Percentiles rank a stretch among this genome's conserved stretches.
Evolutionary conservation across 2,797 vertebrate species (phyloP).

Genomic region (Heliangelus exortis): DNA sequence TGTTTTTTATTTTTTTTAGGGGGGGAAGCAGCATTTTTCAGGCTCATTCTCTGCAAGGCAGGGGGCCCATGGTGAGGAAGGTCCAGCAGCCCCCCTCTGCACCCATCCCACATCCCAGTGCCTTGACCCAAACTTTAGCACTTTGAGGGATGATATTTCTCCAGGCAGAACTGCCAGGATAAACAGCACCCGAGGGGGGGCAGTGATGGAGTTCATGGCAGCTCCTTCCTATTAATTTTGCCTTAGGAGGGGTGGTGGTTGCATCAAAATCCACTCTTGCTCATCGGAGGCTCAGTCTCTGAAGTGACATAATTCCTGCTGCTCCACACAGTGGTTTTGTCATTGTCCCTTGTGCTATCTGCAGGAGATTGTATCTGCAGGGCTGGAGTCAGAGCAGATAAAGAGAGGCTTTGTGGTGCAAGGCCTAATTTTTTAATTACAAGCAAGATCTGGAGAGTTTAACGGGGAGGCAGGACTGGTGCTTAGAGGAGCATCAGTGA

Average conservation of each 20-base stretch:
- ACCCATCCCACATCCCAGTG: accelerated
- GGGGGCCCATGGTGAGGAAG: accelerated
- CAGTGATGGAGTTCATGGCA: neutral
- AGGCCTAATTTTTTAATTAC: constrained; percentile 15
- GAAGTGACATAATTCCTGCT: neutral
- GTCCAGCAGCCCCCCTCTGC: accelerated
- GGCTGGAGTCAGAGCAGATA: neutral
- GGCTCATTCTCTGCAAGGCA: neutral
- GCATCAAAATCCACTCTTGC: neutral
- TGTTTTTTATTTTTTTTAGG: neutral
- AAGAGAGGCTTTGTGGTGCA: neutral
- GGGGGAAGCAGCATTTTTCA: neutral
- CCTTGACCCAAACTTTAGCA: neutral
- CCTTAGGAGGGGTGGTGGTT: neutral
- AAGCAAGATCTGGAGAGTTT: neutral
- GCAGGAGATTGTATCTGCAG: neutral
- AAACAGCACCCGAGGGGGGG: accelerated
- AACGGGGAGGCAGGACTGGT: neutral
- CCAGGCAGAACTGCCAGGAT: neutral
- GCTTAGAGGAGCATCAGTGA: neutral
- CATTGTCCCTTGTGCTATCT: neutral
- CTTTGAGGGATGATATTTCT: neutral
- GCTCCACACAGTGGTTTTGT: neutral
- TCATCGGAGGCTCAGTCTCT: neutral
- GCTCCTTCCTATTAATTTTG: neutral